Base-by-base conservation (phyloP, 2,797 vertebrate species). In the Sandelia bainsii region DNA sequence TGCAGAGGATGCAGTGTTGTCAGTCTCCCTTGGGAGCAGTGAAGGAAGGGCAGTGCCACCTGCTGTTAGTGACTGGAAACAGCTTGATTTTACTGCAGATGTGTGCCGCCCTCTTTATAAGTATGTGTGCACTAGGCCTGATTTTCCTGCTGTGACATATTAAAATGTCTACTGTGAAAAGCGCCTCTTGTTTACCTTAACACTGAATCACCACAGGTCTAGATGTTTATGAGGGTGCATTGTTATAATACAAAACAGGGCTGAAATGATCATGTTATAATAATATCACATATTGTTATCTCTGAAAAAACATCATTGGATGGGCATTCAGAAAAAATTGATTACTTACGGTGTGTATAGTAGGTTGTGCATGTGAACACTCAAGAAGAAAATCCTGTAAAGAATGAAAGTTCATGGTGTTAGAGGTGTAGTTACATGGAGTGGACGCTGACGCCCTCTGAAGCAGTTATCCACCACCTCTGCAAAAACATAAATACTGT, bases 401-500 rank as follows among this genome's bases (percentile, higher is more conserved):
- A 72, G 52, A 75, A 66, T 59, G 25, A 27, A 34, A 71, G 66
- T 50, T 9, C 44, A 46, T 71, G 59, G 37, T 51, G 57, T 72
- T 40, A 8, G 10, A 62, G 0, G 46, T 51, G 65, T 19, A 64
- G 52, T 46, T 68, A 62, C 69, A 63, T 1, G 10, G 66, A 58
- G 51, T 45, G 48, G 22, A 76, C 0, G 22, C 58, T 17, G 44
- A 75, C 79, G 78, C 75, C 80, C 60, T 81, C 72, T 82, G 75
- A 78, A 69, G 63, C 79, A 77, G 75, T 79, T 81, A 75, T 75
- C 72, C 72, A 81, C 39, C 81, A 75, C 68, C 65, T 82, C 73
- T 77, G 58, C 75, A 80, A 83, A 84, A 93, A 91, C 77, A 88
- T 83, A 90, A 91, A 92, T 90, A 92, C 87, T 83, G 64, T 83